These are phyloP conservation scores for Globodera rostochiensis DNA, from an alignment of 1,140 invertebrate species.

Conservation along the genomic window DNA sequence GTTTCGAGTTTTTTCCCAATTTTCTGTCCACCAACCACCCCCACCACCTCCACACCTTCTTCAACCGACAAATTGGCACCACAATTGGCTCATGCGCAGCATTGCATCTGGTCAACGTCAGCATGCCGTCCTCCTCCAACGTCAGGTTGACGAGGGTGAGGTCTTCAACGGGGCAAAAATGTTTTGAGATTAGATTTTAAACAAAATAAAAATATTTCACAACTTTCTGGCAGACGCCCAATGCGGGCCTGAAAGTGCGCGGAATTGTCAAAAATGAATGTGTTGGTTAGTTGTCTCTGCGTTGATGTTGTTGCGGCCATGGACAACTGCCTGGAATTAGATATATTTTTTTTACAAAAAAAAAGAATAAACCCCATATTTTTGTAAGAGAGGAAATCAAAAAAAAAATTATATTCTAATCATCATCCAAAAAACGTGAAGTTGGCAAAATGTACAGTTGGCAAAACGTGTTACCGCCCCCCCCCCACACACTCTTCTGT, in stretches of 20 bases:
- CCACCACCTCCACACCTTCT: constrained; percentile 15
- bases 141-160: constrained; percentile 33
- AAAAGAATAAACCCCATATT: too few relatives aligned
- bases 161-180: constrained; percentile 8
- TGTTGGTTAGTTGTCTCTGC: background rate
- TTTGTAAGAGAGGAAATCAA: too few relatives aligned
- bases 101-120: constrained; percentile 37
- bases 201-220: background rate
- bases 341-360: too few relatives aligned
- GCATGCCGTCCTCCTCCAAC: constrained; percentile 17
- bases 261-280: constrained; percentile 1
- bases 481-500: background rate
- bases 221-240: background rate
- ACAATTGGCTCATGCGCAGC: constrained; percentile 32
- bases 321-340: background rate
- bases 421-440: too few relatives aligned
- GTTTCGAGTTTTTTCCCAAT: background rate
- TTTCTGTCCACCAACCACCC: background rate
- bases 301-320: background rate
- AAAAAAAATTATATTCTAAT: too few relatives aligned
- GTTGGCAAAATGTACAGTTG: too few relatives aligned
- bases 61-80: constrained; percentile 9
- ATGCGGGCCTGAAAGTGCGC: background rate
- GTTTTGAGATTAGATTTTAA: background rate
- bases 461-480: too few relatives aligned